These are phyloP conservation scores for Gnathonemus longibarbis DNA, from an alignment of 2,113 vertebrate species.

Conservation along the genomic window DNA sequence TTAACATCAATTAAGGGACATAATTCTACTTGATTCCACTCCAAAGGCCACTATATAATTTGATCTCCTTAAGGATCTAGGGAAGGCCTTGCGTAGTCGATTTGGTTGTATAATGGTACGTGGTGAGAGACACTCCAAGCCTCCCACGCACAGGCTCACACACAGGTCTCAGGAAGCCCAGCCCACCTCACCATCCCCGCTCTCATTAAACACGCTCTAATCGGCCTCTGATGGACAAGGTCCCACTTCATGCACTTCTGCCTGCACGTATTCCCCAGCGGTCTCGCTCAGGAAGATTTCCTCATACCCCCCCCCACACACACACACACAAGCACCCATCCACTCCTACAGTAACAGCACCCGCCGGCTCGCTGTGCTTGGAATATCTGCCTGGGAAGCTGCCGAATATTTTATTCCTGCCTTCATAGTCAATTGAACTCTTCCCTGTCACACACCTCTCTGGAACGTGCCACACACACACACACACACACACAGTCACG, in stretches of 20 bases:
- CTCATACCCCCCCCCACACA: neutral
- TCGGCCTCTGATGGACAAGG: constrained; percentile 33
- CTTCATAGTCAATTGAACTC: constrained; percentile 12
- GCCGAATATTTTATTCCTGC: constrained; percentile 25
- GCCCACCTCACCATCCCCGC: neutral
- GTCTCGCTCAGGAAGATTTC: constrained; percentile 2
- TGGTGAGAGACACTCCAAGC: neutral
- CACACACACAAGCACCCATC: neutral
- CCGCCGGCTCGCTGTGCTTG: neutral
- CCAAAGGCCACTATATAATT: neutral
- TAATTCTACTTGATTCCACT: neutral
- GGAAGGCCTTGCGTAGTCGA: neutral
- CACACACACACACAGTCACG: neutral
- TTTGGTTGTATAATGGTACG: neutral
- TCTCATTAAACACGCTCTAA: constrained; percentile 24
- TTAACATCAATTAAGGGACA: neutral
- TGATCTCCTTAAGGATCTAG: neutral
- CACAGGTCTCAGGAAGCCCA: neutral
- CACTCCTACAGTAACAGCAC: constrained; percentile 1
- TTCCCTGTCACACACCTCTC: neutral
- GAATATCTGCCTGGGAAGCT: constrained; percentile 25
- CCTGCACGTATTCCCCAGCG: constrained; percentile 5
- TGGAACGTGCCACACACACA: neutral
- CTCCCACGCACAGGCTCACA: neutral
- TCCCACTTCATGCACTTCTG: constrained; percentile 20